phyloP scores from a whole-genome alignment of 2,113 vertebrate species.

The Machaerirhynchus nigripectus region DNA sequence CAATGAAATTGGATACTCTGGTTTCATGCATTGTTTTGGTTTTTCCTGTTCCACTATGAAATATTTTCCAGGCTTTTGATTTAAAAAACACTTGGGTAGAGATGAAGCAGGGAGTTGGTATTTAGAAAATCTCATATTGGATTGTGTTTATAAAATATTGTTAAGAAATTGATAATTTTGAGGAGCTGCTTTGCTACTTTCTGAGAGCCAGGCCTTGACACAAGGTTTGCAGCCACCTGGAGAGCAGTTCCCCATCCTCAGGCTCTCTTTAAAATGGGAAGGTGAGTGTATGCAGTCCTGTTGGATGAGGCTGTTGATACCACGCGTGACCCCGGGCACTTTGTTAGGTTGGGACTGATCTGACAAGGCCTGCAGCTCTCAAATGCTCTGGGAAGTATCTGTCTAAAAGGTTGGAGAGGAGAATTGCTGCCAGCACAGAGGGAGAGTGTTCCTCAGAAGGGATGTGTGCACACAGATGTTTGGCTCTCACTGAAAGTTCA shows the following conservation, averaged over 20 bases:
- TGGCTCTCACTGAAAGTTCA: conserved; percentile 37
- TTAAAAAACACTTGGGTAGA: neutral
- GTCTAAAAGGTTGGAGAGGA: conserved; percentile 4
- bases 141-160: neutral
- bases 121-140: neutral
- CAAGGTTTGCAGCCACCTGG: neutral
- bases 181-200: neutral
- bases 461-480: conserved; percentile 58
- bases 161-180: neutral
- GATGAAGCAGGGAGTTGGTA: neutral
- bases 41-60: neutral
- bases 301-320: neutral
- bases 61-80: neutral
- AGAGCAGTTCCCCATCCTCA: neutral
- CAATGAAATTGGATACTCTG: neutral
- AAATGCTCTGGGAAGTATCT: neutral
- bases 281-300: neutral
- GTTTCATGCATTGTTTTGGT: neutral
- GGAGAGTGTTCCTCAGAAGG: conserved; percentile 15
- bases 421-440: neutral
- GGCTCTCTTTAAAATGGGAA: neutral
- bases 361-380: neutral
- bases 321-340: accelerated
- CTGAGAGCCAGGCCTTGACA: neutral
- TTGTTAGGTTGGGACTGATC: neutral